A percentile compares a stretch with the other conserved stretches of the same genome.
Evolutionary conservation across 92 coral and sea anemone genomes (phyloP).

Genomic region (Epizoanthus scotinus): DNA sequence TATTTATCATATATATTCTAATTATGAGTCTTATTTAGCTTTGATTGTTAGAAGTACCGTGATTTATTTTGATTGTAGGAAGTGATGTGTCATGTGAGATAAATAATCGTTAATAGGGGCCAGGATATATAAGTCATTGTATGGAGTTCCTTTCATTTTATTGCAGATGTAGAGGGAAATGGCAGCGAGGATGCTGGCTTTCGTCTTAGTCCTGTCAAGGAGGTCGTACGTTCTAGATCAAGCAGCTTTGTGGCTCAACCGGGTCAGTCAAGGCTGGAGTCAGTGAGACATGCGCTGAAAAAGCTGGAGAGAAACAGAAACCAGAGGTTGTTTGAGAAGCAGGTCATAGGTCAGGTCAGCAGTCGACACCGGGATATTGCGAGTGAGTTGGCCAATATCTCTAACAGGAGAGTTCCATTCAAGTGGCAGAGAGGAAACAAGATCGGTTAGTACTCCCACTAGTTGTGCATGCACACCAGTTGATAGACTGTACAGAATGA

Average conservation of each 20-base stretch:
- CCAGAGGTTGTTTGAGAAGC: slow-evolving; percentile 62
- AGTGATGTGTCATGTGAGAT: too few species aligned
- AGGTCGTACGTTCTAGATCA: not conserved
- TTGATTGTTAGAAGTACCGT: too few species aligned
- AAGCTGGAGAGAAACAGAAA: slow-evolving; percentile 66
- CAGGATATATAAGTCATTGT: too few species aligned
- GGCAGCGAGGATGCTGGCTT: not conserved
- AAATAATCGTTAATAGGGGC: too few species aligned
- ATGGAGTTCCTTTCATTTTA: too few species aligned
- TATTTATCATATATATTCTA: too few species aligned
- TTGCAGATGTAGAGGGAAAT: not conserved
- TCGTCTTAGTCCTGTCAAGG: slow-evolving; percentile 12
- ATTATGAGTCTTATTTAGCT: too few species aligned
- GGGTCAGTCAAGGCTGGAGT: slow-evolving; percentile 61
- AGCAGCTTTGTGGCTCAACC: slow-evolving; percentile 52
- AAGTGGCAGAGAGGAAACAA: slow-evolving; percentile 99
- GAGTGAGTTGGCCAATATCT: slow-evolving; percentile 86
- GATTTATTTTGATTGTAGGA: too few species aligned
- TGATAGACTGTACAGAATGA: not conserved
- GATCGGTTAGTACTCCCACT: slow-evolving; percentile 64
- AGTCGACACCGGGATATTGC: slow-evolving; percentile 87
- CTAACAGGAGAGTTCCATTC: slow-evolving; percentile 92
- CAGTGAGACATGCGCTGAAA: slow-evolving; percentile 67
- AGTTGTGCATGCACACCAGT: not conserved
- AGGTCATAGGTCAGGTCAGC: slow-evolving; percentile 82